phyloP scores from a whole-genome alignment of 2,888 invertebrate species.

The Drosophila tanythrix region DNA sequence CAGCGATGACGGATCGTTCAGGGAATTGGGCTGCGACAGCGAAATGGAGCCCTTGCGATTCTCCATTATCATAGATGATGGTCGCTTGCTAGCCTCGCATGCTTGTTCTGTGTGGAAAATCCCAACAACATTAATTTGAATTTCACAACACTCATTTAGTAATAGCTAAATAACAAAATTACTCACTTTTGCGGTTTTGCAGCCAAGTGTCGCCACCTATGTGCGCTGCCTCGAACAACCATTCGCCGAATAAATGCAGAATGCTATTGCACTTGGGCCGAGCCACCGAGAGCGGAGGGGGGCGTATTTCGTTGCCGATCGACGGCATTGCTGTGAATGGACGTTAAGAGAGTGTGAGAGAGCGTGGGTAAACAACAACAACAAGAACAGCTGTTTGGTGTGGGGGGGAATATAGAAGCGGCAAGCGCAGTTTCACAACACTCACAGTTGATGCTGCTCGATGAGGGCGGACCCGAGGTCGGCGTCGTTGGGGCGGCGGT shows the following conservation, averaged over 20 bases:
- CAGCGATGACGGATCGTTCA: slow-evolving; percentile 89
- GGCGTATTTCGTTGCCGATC: slow-evolving; percentile 87
- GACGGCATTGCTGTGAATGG: slow-evolving; percentile 87
- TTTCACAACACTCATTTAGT: neutral
- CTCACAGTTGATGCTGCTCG: slow-evolving; percentile 88
- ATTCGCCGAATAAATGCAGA: slow-evolving; percentile 97
- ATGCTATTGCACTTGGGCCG: slow-evolving; percentile 97
- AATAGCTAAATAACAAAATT: neutral
- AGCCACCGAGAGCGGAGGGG: slow-evolving; percentile 89
- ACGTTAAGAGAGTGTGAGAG: slow-evolving; percentile 32
- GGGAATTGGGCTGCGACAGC: slow-evolving; percentile 88
- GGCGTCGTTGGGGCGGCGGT: slow-evolving; percentile 88
- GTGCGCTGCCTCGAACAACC: slow-evolving; percentile 98
- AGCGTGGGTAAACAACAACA: neutral
- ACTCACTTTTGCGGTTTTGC: slow-evolving; percentile 86
- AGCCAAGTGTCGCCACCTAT: slow-evolving; percentile 91
- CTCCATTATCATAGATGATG: slow-evolving; percentile 89
- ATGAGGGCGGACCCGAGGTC: slow-evolving; percentile 89
- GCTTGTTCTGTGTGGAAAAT: slow-evolving; percentile 81
- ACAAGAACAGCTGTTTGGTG: neutral
- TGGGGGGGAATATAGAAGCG: slow-evolving; percentile 18
- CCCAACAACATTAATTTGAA: neutral
- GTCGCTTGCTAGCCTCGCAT: slow-evolving; percentile 87
- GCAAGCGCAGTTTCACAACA: slow-evolving; percentile 41
- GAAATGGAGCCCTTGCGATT: slow-evolving; percentile 86